Base-by-base conservation (phyloP, 2,888 invertebrate genomes). In the Torymus aiolomorphi region DNA sequence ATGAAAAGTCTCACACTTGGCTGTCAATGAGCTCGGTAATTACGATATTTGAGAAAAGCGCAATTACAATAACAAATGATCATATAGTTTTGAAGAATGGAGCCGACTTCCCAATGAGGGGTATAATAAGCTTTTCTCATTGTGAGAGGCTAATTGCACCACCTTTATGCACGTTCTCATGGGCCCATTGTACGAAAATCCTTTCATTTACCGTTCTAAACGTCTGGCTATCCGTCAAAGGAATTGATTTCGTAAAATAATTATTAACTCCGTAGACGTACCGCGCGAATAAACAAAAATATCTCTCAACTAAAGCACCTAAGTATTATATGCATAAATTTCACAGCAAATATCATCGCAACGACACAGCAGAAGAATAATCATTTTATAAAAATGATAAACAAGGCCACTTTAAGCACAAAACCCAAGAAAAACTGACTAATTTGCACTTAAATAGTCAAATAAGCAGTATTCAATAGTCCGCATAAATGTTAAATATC, bases 221-320 rank as follows among this genome's bases (percentile, higher is more conserved):
- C 51, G 57, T 57, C 49, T 63, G 16, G 1, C 24, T 16, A 24
- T 8, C 57, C 18, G 42, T 42, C 42, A 42, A 56, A 61, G 18
- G 16, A 63, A 70, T 65, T 65, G 14, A 16, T 67, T n/a, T 77
- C 14, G 63, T 59, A 57, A 77, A 77, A 65, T 66, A 72, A 78
- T 78, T 69, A 52, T 42, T 4, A 65, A 49, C 42, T 5, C 57
- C 59, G 42, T 42, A 52, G 59, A 67, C 57, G 59, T 67, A 67
- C 52, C 12, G 12, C 16, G n/a, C 18, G 59, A 67, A 57, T 51
- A 59, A 57, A 65, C 12, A 8, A 57, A 63, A n/a, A 31, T 20
- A 62, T 62, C 62, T 12, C 62, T 24, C 56, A 52, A 77, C n/a
- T 24, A 71, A 76, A 70, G 70, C 63, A 70, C 57, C 49, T 75